These are phyloP conservation scores for Calliopum simillimum DNA, from an alignment of 2,888 invertebrate genomes.

Conservation along the genomic window DNA sequence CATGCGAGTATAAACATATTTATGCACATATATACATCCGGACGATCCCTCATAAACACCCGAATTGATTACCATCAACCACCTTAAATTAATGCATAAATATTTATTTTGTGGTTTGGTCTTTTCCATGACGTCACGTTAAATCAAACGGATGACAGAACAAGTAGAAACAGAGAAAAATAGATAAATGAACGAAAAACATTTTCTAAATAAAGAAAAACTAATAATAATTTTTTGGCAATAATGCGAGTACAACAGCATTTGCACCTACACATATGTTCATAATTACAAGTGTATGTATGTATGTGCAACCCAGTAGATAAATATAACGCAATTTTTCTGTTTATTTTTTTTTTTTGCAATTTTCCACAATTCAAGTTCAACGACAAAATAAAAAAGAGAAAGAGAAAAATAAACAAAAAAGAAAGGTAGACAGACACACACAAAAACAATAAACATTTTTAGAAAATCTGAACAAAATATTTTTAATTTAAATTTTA, in stretches of 20 bases:
- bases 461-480: slow-evolving; percentile 17
- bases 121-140: no score
- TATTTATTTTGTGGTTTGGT: no score
- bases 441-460: slow-evolving; percentile 4
- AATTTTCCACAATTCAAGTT: slow-evolving; percentile 36
- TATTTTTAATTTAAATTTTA: no score
- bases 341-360: slow-evolving; percentile 9
- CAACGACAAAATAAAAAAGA: slow-evolving; percentile 22
- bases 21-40: no score
- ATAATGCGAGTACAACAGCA: neutral
- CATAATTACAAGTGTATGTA: no score
- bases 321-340: neutral
- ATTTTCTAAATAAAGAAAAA: neutral
- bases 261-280: neutral
- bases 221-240: neutral
- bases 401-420: slow-evolving; percentile 7
- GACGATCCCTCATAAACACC: no score
- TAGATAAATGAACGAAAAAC: neutral
- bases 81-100: no score
- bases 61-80: no score
- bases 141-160: no score
- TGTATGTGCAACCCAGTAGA: neutral
- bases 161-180: neutral
- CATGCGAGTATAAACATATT: no score
- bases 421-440: neutral